Percentiles rank a stretch among this genome's conserved stretches.
phyloP scores from a whole-genome alignment of 2,113 vertebrate genomes.

The Acinonyx jubatus region DNA sequence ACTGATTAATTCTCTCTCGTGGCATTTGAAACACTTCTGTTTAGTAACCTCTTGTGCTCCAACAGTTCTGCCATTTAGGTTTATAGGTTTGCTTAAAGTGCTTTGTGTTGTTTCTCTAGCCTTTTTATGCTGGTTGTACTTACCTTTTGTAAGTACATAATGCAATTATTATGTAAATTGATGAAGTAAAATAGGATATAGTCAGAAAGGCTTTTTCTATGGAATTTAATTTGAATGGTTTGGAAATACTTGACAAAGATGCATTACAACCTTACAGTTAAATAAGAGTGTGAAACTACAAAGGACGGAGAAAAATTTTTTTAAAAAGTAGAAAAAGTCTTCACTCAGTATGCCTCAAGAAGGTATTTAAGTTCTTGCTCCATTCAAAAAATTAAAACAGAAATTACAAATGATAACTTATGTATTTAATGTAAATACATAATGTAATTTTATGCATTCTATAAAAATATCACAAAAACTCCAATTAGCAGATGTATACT shows the following conservation, averaged over 20 bases:
- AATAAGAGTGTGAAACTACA: neutral
- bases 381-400: neutral
- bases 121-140: neutral
- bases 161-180: constrained; percentile 43
- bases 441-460: neutral
- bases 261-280: neutral
- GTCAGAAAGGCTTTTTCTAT: neutral
- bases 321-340: neutral
- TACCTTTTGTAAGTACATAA: neutral
- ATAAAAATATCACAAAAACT: neutral
- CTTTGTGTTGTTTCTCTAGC: neutral
- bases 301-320: neutral
- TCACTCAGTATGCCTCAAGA: neutral
- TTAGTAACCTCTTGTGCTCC: neutral
- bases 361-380: neutral
- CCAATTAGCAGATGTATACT: neutral
- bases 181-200: neutral
- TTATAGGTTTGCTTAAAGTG: neutral
- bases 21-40: neutral
- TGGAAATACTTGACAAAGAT: neutral
- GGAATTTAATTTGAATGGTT: neutral
- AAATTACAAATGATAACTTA: neutral
- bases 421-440: neutral
- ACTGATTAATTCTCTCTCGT: neutral
- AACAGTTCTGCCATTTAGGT: neutral